phyloP scores from a whole-genome alignment of 2,888 invertebrate species.

The Drosophila acutilabella region DNA sequence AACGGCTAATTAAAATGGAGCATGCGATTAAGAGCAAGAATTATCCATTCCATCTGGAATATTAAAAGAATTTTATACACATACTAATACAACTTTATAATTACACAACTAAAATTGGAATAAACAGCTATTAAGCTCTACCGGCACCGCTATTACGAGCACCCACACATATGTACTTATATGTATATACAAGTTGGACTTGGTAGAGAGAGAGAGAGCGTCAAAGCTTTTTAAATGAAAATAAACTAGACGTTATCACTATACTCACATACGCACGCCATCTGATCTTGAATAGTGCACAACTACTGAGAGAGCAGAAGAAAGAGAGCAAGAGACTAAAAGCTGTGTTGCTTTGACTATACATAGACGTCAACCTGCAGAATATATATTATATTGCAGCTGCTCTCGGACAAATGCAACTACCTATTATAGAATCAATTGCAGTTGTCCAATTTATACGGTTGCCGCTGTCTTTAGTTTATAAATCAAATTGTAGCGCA shows the following conservation, averaged over 20 bases:
- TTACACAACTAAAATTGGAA: constrained; percentile 7
- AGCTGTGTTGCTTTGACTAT: constrained; percentile 42
- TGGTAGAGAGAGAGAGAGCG: not conserved
- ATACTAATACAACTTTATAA: constrained; percentile 9
- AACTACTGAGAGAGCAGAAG: not conserved
- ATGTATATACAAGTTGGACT: not conserved
- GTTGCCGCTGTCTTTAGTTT: not conserved
- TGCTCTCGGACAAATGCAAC: not conserved
- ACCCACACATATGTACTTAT: not conserved
- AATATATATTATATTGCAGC: constrained; percentile 43
- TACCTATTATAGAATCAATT: not conserved
- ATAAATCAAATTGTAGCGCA: not conserved
- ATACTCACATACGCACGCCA: not conserved
- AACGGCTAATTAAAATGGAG: constrained; percentile 82
- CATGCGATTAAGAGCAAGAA: constrained; percentile 80
- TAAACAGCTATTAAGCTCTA: constrained; percentile 2
- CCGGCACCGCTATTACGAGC: not conserved
- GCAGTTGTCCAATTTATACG: not conserved
- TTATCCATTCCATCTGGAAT: constrained; percentile 83
- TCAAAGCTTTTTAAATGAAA: constrained; percentile 1
- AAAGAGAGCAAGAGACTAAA: not conserved
- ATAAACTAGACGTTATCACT: constrained; percentile 12
- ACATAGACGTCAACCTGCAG: not conserved
- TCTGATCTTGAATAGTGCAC: not conserved
- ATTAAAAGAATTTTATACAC: constrained; percentile 34